Percentiles rank a stretch among this genome's conserved stretches.
phyloP scores from a whole-genome alignment of 2,888 invertebrate genomes.

The Agrochola macilenta region DNA sequence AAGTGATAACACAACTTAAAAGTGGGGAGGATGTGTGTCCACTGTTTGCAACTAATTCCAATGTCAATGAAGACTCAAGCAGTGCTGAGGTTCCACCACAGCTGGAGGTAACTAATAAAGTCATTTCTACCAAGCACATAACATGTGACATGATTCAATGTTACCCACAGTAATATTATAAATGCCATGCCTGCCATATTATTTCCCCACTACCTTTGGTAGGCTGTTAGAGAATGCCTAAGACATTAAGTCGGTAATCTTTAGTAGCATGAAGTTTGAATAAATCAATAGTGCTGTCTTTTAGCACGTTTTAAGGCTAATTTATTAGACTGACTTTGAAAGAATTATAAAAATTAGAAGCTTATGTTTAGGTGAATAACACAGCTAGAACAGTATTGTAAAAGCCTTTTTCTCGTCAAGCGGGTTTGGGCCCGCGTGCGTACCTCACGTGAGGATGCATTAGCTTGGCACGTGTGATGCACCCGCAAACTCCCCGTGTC shows the following conservation, averaged over 20 bases:
- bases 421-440: not conserved
- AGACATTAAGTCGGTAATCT: not conserved
- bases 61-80: slow-evolving; percentile 86
- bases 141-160: not conserved
- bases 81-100: slow-evolving; percentile 79
- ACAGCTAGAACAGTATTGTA: not conserved
- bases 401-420: not conserved
- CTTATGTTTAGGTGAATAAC: not conserved
- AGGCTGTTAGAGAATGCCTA: not conserved
- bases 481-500: not conserved
- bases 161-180: not conserved
- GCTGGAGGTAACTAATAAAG: slow-evolving; percentile 53
- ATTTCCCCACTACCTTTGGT: not conserved
- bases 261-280: not conserved
- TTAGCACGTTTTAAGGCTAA: not conserved
- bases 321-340: not conserved
- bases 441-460: not conserved
- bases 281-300: not conserved
- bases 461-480: not conserved
- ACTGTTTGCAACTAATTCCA: slow-evolving; percentile 76
- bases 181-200: not conserved
- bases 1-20: slow-evolving; percentile 94
- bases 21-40: slow-evolving; percentile 92
- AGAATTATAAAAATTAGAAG: too few relatives aligned
- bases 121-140: not conserved